These are phyloP conservation scores for Drosophila grimshawi DNA, from an alignment of 1,140 invertebrate species.

Conservation along the genomic window DNA sequence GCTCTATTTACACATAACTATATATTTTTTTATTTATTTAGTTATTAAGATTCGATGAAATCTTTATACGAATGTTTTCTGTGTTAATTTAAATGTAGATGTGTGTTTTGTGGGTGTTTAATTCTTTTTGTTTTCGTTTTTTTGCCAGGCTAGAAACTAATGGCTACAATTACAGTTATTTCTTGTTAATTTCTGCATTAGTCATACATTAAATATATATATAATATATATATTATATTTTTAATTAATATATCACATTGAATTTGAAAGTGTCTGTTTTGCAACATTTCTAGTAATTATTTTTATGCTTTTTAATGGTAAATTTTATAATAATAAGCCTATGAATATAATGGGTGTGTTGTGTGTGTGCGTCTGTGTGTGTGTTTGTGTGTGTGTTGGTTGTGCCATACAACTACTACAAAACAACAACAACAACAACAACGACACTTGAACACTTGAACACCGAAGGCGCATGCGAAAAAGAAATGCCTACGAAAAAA, in stretches of 20 bases:
- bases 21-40: constrained; percentile 30
- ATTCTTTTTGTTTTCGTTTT: background rate
- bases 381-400: constrained; percentile 42
- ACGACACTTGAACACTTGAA: constrained; percentile 49
- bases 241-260: constrained; percentile 82
- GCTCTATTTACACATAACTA: constrained; percentile 60
- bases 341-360: constrained; percentile 45
- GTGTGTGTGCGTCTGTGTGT: constrained; percentile 25
- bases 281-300: constrained; percentile 79
- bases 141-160: constrained; percentile 69
- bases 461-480: constrained; percentile 65
- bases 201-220: constrained; percentile 47
- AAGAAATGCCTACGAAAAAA: constrained; percentile 75
- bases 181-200: background rate
- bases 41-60: constrained; percentile 38
- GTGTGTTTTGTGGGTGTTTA: background rate
- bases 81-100: constrained; percentile 6
- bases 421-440: constrained; percentile 47
- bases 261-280: constrained; percentile 77
- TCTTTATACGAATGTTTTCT: constrained; percentile 37
- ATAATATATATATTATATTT: constrained; percentile 44
- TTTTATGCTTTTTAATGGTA: constrained; percentile 32
- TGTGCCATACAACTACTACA: constrained; percentile 54
- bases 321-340: constrained; percentile 50
- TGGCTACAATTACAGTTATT: constrained; percentile 62